These are phyloP conservation scores for Marmota flaviventris DNA, from an alignment of 2,113 vertebrate species.

Conservation along the genomic window DNA sequence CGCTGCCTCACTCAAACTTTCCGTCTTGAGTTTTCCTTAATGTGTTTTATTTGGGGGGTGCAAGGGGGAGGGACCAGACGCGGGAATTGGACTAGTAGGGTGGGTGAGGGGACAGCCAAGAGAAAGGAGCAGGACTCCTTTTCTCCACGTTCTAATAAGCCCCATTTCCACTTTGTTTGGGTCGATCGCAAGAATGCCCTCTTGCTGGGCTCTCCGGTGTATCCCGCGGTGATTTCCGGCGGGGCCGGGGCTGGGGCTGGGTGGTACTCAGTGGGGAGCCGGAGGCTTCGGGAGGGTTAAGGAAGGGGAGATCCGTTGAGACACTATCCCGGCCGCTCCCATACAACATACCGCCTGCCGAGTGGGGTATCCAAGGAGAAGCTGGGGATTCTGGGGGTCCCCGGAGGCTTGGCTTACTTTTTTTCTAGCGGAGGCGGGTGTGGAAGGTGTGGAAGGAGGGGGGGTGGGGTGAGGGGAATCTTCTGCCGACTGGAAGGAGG, in stretches of 20 bases:
- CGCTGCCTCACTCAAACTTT: conserved; percentile 81
- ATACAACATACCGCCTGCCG: neutral
- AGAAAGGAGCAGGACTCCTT: conserved; percentile 59
- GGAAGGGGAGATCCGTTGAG: neutral
- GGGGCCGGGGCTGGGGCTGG: neutral
- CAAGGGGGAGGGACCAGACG: conserved; percentile 79
- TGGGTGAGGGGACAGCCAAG: conserved; percentile 68
- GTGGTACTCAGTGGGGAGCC: conserved; percentile 65
- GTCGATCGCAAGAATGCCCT: conserved; percentile 16
- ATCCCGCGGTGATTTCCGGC: conserved; percentile 72
- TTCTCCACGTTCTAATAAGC: conserved; percentile 63
- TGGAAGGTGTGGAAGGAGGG: conserved; percentile 51
- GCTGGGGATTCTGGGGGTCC: neutral
- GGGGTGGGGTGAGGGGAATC: neutral
- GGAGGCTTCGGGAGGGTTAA: conserved; percentile 4
- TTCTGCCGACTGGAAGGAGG: conserved; percentile 49
- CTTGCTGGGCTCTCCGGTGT: neutral
- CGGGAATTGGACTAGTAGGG: conserved; percentile 70
- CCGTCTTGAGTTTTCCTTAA: conserved; percentile 82
- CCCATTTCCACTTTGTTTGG: conserved; percentile 76
- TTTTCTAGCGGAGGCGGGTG: conserved; percentile 35
- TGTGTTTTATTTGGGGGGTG: conserved; percentile 81
- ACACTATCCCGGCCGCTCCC: neutral
- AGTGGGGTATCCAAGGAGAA: conserved; percentile 4
- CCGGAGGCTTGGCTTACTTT: conserved; percentile 23